Conservation (phyloP, 2,113 vertebrate species). For the Pygoscelis adeliae region DNA sequence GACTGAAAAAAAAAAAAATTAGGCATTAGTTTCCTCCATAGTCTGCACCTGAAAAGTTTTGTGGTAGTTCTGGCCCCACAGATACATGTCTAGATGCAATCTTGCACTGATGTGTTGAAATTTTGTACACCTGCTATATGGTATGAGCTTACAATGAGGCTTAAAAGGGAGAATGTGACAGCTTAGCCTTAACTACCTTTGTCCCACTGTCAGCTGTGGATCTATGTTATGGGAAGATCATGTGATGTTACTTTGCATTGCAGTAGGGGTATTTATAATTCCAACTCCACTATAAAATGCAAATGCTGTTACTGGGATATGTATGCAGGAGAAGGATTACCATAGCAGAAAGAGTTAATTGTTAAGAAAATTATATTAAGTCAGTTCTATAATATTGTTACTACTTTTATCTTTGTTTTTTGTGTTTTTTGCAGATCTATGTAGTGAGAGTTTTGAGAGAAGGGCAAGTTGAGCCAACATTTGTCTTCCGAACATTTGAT, state of each 20-base stretch:
- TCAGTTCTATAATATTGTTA: neutral
- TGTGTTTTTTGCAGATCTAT: slow-evolving; percentile 83
- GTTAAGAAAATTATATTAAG: neutral
- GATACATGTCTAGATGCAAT: neutral
- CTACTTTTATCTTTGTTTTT: neutral
- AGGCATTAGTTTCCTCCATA: neutral
- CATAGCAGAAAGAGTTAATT: neutral
- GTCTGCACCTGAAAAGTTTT: neutral
- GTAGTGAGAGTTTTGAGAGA: slow-evolving; percentile 92
- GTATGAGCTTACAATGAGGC: neutral
- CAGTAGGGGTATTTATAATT: neutral
- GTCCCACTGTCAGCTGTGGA: neutral
- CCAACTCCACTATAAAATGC: neutral
- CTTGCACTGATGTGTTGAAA: neutral
- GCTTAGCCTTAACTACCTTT: neutral
- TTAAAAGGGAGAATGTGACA: neutral
- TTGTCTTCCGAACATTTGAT: slow-evolving; percentile 97
- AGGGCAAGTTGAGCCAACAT: slow-evolving; percentile 87
- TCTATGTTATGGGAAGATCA: neutral
- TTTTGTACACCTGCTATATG: neutral
- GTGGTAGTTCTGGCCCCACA: neutral
- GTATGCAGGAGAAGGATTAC: neutral
- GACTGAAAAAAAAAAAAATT: no score
- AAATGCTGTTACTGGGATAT: neutral
- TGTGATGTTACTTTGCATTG: neutral